Evolutionary conservation across 1,140 invertebrate genomes (phyloP).

Genomic region (Asbolus verrucosus): DNA sequence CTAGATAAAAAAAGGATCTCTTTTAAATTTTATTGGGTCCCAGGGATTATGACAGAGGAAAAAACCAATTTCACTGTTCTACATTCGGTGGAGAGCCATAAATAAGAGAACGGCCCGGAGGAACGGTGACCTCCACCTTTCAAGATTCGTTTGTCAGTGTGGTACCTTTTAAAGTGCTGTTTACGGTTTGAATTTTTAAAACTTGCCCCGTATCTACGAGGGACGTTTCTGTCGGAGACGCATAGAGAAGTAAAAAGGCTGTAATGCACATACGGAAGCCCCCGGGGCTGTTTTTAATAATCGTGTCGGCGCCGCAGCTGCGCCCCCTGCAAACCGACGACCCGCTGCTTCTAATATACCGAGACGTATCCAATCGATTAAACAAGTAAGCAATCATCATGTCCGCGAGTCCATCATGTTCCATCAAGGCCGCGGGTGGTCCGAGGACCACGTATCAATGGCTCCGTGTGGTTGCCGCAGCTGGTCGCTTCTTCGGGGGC

Average conservation of each 20-base stretch:
- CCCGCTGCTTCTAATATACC: slow-evolving; percentile 51
- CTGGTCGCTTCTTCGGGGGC: slow-evolving; percentile 1
- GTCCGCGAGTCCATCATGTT: slow-evolving; percentile 45
- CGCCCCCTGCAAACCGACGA: slow-evolving; percentile 31
- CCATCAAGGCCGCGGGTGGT: slow-evolving; percentile 50
- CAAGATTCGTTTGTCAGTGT: slow-evolving; percentile 1
- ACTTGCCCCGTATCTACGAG: neutral
- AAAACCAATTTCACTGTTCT: slow-evolving; percentile 30
- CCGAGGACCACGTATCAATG: slow-evolving; percentile 14
- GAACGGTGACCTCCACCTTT: slow-evolving; percentile 18
- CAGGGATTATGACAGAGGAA: slow-evolving; percentile 24
- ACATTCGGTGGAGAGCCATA: slow-evolving; percentile 11
- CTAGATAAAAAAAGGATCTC: slow-evolving; percentile 35
- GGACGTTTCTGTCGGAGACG: no score
- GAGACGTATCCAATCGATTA: slow-evolving; percentile 52
- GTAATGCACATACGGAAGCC: slow-evolving; percentile 19
- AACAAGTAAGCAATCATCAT: slow-evolving; percentile 53
- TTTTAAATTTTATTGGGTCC: slow-evolving; percentile 35
- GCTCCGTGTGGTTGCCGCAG: slow-evolving; percentile 10
- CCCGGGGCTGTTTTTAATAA: slow-evolving; percentile 52
- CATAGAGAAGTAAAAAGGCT: slow-evolving; percentile 8
- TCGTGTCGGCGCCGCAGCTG: slow-evolving; percentile 43
- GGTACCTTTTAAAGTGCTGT: slow-evolving; percentile 1
- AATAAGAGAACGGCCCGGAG: slow-evolving; percentile 27
- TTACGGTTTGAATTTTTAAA: slow-evolving; percentile 30